phyloP scores from a whole-genome alignment of 2,797 vertebrate species.

The Threskiornis aethiopicus region DNA sequence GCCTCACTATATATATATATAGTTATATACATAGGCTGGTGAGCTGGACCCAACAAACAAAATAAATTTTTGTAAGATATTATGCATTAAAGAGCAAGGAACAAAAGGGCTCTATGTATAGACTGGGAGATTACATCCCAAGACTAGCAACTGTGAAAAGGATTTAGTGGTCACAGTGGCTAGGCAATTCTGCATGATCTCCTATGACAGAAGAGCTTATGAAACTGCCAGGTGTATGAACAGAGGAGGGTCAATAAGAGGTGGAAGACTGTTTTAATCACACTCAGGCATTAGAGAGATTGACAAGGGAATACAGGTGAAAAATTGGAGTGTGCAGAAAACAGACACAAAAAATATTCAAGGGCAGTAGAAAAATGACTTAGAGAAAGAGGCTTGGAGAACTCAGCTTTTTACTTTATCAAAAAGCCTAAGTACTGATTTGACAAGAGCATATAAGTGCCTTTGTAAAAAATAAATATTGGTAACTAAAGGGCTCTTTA shows the following conservation, averaged over 20 bases:
- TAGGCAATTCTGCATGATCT: background rate
- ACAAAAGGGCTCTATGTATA: background rate
- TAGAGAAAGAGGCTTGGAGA: background rate
- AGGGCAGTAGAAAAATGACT: background rate
- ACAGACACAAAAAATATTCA: background rate
- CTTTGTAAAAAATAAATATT: constrained; percentile 5
- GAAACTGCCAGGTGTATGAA: background rate
- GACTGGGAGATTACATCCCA: background rate
- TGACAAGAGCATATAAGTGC: background rate
- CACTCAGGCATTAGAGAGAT: background rate
- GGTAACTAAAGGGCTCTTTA: background rate
- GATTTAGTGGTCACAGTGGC: background rate
- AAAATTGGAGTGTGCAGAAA: background rate
- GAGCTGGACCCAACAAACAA: background rate
- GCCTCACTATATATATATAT: background rate
- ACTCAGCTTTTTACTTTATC: background rate
- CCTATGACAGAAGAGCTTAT: background rate
- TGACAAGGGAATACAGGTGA: background rate
- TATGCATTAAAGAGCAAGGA: background rate
- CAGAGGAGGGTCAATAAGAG: background rate
- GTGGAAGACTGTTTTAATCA: constrained; percentile 13
- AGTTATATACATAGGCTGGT: background rate
- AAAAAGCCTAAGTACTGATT: background rate
- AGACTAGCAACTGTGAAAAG: background rate
- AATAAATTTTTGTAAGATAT: background rate